phyloP scores from a whole-genome alignment of 2,113 vertebrate genomes.

The Aleadryas rufinucha region DNA sequence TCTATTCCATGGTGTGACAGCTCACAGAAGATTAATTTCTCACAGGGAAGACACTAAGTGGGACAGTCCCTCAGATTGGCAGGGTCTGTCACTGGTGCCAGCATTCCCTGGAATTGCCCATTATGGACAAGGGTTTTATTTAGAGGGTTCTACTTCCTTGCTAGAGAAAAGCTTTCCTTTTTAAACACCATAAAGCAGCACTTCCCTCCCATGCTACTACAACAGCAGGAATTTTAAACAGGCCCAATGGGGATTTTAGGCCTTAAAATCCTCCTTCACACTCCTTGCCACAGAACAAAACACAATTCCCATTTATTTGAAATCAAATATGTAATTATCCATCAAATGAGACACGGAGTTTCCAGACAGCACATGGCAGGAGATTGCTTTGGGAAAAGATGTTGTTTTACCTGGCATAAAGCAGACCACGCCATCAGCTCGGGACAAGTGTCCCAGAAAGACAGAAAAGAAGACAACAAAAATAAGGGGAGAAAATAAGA shows the following conservation, averaged over 20 bases:
- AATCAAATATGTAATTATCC: not conserved
- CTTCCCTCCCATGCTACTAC: accelerated
- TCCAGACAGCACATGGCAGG: not conserved
- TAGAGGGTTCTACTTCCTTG: not conserved
- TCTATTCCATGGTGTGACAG: not conserved
- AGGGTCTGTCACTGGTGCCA: not conserved
- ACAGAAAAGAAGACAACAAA: not conserved
- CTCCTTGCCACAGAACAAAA: not conserved
- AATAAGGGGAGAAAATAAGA: not conserved
- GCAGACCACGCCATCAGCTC: not conserved
- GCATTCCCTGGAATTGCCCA: not conserved
- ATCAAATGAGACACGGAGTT: not conserved
- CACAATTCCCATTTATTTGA: not conserved
- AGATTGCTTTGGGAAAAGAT: not conserved
- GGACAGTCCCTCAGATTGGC: not conserved
- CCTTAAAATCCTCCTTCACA: not conserved
- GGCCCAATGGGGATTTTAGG: not conserved
- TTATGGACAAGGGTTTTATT: not conserved
- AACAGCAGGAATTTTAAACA: not conserved
- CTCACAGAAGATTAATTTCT: not conserved
- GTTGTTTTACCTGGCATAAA: not conserved
- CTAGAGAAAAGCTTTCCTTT: not conserved
- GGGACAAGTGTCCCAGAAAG: not conserved
- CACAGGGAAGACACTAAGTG: not conserved
- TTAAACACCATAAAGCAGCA: not conserved